Conservation (phyloP, 2,888 invertebrate genomes). For the Neoitamus cyanurus region DNA sequence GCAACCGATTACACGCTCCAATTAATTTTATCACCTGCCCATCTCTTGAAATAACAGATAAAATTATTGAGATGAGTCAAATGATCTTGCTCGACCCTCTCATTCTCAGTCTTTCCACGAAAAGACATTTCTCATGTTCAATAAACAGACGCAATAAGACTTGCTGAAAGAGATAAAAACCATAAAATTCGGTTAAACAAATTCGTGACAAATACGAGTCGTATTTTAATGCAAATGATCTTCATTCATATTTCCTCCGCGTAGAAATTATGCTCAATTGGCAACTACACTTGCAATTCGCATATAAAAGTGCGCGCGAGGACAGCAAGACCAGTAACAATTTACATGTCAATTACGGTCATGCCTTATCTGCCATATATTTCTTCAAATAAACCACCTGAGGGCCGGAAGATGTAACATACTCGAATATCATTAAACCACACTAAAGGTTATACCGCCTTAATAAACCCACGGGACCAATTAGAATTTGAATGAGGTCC, state of each 20-base stretch:
- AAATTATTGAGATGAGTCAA: not conserved
- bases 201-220: not conserved
- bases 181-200: not conserved
- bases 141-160: not conserved
- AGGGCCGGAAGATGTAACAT: not conserved
- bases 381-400: conserved; percentile 3
- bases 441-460: not conserved
- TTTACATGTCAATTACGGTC: conserved; percentile 22
- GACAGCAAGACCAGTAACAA: not conserved
- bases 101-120: not conserved
- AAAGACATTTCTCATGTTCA: not conserved
- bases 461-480: not conserved
- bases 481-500: conserved; percentile 25
- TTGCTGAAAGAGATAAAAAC: not conserved
- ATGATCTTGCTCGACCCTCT: not conserved
- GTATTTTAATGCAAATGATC: not conserved
- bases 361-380: conserved; percentile 13
- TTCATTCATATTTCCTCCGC: conserved; percentile 5
- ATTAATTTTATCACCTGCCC: not conserved
- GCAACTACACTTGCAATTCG: not conserved
- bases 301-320: not conserved
- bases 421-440: not conserved
- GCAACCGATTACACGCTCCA: not conserved
- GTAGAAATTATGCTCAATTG: not conserved
- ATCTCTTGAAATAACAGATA: not conserved